These are phyloP conservation scores for Turritopsis dohrnii DNA, from an alignment of 30 jellyfish, hydroid and myxozoan species.

Conservation along the genomic window DNA sequence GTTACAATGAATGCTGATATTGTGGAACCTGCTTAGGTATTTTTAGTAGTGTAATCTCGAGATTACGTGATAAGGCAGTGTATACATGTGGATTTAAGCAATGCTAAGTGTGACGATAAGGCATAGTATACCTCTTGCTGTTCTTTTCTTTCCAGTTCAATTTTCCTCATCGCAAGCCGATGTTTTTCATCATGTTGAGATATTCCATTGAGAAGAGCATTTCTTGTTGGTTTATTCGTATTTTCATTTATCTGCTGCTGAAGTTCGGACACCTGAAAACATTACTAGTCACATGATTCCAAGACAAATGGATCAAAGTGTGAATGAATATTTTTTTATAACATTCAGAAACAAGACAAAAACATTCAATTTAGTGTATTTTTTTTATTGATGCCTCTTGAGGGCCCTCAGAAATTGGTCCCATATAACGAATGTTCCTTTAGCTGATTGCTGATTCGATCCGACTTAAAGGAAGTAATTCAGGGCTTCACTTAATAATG, in stretches of 20 bases:
- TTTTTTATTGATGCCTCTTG: too few relatives aligned
- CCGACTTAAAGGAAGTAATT: too few relatives aligned
- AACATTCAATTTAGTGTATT: not conserved
- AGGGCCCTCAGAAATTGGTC: too few relatives aligned
- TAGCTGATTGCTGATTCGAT: too few relatives aligned
- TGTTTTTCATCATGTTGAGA: slow-evolving; percentile 73
- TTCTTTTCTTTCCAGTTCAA: slow-evolving; percentile 77
- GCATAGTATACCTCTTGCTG: slow-evolving; percentile 58
- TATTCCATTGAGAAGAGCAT: slow-evolving; percentile 17
- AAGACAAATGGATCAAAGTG: too few relatives aligned
- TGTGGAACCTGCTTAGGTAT: too few relatives aligned
- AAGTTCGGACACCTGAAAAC: slow-evolving; percentile 50
- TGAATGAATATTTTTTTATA: not conserved
- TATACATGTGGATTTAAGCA: not conserved
- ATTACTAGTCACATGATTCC: too few relatives aligned
- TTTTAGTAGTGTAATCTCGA: too few relatives aligned
- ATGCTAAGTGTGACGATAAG: not conserved
- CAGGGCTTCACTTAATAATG: too few relatives aligned
- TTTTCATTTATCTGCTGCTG: slow-evolving; percentile 26
- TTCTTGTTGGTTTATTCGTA: not conserved
- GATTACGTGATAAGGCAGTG: too few relatives aligned
- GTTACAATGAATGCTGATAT: too few relatives aligned
- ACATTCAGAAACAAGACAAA: not conserved
- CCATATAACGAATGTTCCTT: too few relatives aligned
- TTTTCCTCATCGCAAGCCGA: slow-evolving; percentile 54